A percentile compares a stretch with the other conserved stretches of the same genome.
Conservation (phyloP, 2,888 invertebrate species). For the Xestia ashworthii region DNA sequence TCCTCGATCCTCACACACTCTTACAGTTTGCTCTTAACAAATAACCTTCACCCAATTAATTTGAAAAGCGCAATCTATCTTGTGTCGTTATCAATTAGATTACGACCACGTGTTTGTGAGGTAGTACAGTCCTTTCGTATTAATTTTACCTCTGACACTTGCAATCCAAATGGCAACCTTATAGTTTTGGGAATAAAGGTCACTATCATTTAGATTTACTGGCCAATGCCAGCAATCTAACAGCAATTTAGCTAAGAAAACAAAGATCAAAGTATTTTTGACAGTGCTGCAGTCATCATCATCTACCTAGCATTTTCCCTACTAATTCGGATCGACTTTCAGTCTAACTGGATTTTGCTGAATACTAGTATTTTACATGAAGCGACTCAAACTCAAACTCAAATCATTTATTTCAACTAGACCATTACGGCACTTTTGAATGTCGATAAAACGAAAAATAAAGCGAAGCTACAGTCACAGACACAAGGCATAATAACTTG, state of each 20-base stretch:
- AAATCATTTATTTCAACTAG: no score
- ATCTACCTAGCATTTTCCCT: neutral
- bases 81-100: slow-evolving; percentile 55
- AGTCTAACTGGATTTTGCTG: neutral
- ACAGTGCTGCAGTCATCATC: neutral
- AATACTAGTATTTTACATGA: neutral
- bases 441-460: no score
- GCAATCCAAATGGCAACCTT: neutral
- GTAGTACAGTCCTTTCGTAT: neutral
- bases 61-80: slow-evolving; percentile 48
- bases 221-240: neutral
- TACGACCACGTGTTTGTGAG: slow-evolving; percentile 24
- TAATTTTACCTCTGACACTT: neutral
- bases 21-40: slow-evolving; percentile 1
- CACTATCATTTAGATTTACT: neutral
- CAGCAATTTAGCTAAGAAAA: neutral
- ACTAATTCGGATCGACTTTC: neutral
- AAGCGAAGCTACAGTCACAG: no score
- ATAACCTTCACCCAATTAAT: slow-evolving; percentile 30
- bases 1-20: neutral
- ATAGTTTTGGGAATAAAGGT: neutral
- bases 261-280: neutral
- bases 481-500: no score
- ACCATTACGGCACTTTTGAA: no score
- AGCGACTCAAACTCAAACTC: no score